These are phyloP conservation scores for Conus betulinus DNA, from an alignment of 1,140 invertebrate species.

Conservation along the genomic window DNA sequence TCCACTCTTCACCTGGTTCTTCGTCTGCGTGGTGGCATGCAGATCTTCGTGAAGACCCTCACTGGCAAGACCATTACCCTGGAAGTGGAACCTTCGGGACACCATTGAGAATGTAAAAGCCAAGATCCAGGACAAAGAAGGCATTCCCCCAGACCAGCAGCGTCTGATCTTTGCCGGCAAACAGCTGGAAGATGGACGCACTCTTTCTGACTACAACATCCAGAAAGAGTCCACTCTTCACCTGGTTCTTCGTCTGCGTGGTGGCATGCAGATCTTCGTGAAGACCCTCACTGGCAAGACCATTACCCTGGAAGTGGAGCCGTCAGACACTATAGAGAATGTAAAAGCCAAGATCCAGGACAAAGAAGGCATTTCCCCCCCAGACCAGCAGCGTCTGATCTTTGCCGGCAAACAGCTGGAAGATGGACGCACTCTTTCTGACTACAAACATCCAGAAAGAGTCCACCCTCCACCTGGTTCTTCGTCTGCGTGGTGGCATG, in stretches of 20 bases:
- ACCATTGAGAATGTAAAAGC: slow-evolving; percentile 83
- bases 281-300: slow-evolving; percentile 95
- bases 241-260: slow-evolving; percentile 62
- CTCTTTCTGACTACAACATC: slow-evolving; percentile 89
- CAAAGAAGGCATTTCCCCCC: slow-evolving; percentile 83
- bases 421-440: slow-evolving; percentile 81
- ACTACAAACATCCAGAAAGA: slow-evolving; percentile 96
- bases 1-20: slow-evolving; percentile 86
- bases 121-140: slow-evolving; percentile 84
- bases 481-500: slow-evolving; percentile 79
- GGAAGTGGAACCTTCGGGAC: too few species aligned
- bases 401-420: slow-evolving; percentile 79
- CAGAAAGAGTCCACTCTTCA: slow-evolving; percentile 95
- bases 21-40: slow-evolving; percentile 81
- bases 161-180: slow-evolving; percentile 75
- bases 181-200: slow-evolving; percentile 82
- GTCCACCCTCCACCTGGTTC: slow-evolving; percentile 85
- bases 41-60: slow-evolving; percentile 94
- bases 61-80: slow-evolving; percentile 97
- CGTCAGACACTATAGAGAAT: slow-evolving; percentile 90
- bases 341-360: slow-evolving; percentile 77
- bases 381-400: slow-evolving; percentile 76
- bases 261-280: slow-evolving; percentile 93
- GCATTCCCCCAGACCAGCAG: slow-evolving; percentile 76
- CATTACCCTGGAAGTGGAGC: slow-evolving; percentile 95